Evolutionary conservation across 2,888 invertebrate genomes (phyloP).

Genomic region (Melanostoma scalare): DNA sequence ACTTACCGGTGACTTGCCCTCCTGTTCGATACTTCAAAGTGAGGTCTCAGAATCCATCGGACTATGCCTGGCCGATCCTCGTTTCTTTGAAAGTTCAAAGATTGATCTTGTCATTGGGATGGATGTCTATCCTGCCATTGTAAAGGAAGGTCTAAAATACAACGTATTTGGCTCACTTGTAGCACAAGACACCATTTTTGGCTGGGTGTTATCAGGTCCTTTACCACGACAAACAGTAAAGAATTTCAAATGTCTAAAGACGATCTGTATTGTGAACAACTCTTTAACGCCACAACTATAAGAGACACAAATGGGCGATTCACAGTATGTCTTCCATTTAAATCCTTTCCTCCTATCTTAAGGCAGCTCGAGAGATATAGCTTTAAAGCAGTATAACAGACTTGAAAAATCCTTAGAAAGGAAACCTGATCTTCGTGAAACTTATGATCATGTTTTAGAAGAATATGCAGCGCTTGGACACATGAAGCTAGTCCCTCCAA

Average conservation of each 20-base stretch:
- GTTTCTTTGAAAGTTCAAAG: slow-evolving; percentile 19
- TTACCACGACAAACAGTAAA: neutral
- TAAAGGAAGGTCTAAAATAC: slow-evolving; percentile 8
- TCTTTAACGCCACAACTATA: neutral
- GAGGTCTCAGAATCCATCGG: slow-evolving; percentile 4
- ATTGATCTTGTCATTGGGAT: slow-evolving; percentile 25
- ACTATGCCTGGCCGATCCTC: slow-evolving; percentile 20
- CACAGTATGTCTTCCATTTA: slow-evolving; percentile 19
- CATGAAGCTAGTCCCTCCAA: slow-evolving; percentile 7
- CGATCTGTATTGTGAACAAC: neutral
- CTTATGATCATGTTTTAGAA: slow-evolving; percentile 20
- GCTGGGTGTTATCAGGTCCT: slow-evolving; percentile 21
- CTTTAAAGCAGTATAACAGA: slow-evolving; percentile 1
- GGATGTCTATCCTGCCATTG: slow-evolving; percentile 19
- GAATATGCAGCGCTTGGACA: slow-evolving; percentile 33
- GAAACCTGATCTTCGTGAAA: neutral
- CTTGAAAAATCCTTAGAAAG: neutral
- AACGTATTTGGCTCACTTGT: slow-evolving; percentile 4
- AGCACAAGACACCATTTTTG: slow-evolving; percentile 24
- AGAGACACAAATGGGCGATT: slow-evolving; percentile 11
- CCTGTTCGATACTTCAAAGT: neutral
- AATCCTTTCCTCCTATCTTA: neutral
- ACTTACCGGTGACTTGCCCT: slow-evolving; percentile 11
- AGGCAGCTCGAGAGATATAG: slow-evolving; percentile 13
- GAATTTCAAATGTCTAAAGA: neutral